Percentiles rank a stretch among this genome's conserved stretches.
Evolutionary conservation across 1,140 invertebrate species (phyloP).

Genomic region (Octopus bimaculoides): DNA sequence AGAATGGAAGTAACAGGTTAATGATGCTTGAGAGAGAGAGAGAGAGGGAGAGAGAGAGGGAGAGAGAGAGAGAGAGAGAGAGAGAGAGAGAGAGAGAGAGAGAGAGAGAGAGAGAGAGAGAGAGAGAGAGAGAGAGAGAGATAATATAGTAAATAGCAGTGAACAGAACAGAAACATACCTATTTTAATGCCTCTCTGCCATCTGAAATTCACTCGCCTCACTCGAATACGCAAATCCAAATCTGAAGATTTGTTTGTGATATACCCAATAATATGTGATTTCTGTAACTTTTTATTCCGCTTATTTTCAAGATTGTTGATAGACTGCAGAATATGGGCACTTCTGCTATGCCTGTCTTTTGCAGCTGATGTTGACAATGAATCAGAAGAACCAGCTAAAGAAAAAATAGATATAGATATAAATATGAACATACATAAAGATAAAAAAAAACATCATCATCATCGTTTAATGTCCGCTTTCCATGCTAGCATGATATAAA

Average conservation of each 20-base stretch:
- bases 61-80: neutral
- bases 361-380: neutral
- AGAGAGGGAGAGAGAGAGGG: neutral
- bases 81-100: neutral
- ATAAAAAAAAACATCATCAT: too few species aligned
- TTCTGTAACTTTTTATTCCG: slow-evolving; percentile 66
- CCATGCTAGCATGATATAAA: too few species aligned
- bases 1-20: too few species aligned
- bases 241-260: slow-evolving; percentile 57
- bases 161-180: slow-evolving; percentile 58
- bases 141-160: neutral
- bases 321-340: slow-evolving; percentile 21
- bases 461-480: too few species aligned
- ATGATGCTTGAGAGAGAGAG: neutral
- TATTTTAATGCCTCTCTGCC: slow-evolving; percentile 89
- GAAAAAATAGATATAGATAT: neutral
- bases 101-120: neutral
- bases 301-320: slow-evolving; percentile 63
- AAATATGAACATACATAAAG: too few species aligned
- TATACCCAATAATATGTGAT: slow-evolving; percentile 71
- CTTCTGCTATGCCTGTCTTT: neutral
- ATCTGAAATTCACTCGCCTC: slow-evolving; percentile 77
- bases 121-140: neutral
- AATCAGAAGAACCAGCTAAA: slow-evolving; percentile 5
- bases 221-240: slow-evolving; percentile 60